Evolutionary conservation across 2,888 invertebrate species (phyloP).

Genomic region (Lepidocyrtoides sp.): DNA sequence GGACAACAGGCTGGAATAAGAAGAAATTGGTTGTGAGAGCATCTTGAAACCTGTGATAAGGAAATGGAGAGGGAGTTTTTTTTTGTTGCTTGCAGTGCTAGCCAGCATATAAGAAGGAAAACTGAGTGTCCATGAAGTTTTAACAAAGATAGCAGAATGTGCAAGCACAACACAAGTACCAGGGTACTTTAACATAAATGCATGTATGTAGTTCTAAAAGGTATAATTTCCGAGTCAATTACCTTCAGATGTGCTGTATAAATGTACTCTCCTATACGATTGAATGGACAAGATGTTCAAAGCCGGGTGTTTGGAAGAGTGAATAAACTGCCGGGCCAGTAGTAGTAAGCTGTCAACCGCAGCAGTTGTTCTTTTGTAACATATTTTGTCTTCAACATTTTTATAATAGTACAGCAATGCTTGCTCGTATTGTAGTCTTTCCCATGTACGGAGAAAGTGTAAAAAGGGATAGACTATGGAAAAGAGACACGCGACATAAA

Average conservation of each 20-base stretch:
- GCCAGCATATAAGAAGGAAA: not conserved
- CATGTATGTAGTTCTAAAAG: no score
- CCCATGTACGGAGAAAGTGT: not conserved
- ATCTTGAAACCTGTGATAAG: not conserved
- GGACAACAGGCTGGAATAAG: not conserved
- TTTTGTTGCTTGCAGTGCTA: not conserved
- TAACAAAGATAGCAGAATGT: no score
- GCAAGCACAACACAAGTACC: no score
- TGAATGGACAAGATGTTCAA: no score
- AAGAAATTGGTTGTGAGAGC: not conserved
- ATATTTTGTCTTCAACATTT: not conserved
- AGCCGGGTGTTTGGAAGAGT: no score
- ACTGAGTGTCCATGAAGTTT: not conserved
- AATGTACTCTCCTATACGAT: no score
- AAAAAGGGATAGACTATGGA: not conserved
- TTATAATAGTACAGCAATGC: not conserved
- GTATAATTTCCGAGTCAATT: no score
- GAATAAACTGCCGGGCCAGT: no score
- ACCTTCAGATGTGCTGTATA: no score
- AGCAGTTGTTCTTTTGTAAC: not conserved
- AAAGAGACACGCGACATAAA: constrained; percentile 63
- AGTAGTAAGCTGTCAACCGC: not conserved
- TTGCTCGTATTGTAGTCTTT: not conserved
- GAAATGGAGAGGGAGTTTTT: constrained; percentile 9
- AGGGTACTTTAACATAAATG: no score